Base-by-base conservation (phyloP, 2,888 invertebrate species). In the Epinotia nisella region DNA sequence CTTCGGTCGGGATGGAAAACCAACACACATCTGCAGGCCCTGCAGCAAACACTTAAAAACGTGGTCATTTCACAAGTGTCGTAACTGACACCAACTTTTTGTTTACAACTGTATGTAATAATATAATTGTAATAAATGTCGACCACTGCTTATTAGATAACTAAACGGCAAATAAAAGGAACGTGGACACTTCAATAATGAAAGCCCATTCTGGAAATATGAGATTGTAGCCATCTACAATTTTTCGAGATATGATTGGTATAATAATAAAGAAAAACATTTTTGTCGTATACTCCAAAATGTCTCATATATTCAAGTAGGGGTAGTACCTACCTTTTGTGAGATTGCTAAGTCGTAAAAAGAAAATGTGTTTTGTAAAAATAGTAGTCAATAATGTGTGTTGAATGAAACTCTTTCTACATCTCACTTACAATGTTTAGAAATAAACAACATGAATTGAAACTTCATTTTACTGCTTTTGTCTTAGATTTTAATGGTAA, bases 151-250 rank as follows among this genome's bases (percentile, higher is more conserved):
- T 39, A 29, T 45, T 15, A 45, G 3, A 10, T 41, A 65, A 55
- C 15, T 55, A 39, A 35, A 55, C 3, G 10, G 65, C 39, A 13
- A 66, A 39, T 13, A 53, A 35, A 56, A 17, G 29, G 5, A 41
- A 49, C n/a, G 21, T 24, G 24, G 11, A 49, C 24, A 49, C 49
- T 49, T 49, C n/a, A 62, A 62, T 45, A 49, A 62, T 62, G 62
- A 10, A 15, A 49, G 17, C 11, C 35, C 51, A 64, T 64, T 51
- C 49, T 17, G 64, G 35, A 64, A 64, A 64, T 64, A 64, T 64
- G 29, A 51, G 64, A 51, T 51, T 29, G 35, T 17, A 13, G 13
- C 51, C 51, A 15, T 49, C 17, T 35, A 5, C 64, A 11, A 19
- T 35, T 11, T 64, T 51, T 35, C 17, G 2, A 21, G 39, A 45